Evolutionary conservation across 2,113 vertebrate species (phyloP).

Genomic region (Ameiurus melas): DNA sequence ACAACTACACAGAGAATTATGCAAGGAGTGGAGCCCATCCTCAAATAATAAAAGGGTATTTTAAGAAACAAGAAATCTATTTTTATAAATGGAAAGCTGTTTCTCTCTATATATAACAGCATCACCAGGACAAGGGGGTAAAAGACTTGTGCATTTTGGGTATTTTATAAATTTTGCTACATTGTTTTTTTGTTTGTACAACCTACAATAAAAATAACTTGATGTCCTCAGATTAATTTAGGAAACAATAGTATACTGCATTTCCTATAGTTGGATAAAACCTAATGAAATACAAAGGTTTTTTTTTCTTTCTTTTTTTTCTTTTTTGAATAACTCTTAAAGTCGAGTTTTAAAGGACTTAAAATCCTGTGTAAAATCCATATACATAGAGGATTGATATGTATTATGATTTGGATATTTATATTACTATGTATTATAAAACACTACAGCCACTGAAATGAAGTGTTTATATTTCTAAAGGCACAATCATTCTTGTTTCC

Average conservation of each 20-base stretch:
- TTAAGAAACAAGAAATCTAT: slow-evolving; percentile 77
- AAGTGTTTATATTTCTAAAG: slow-evolving; percentile 80
- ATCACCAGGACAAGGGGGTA: slow-evolving; percentile 44
- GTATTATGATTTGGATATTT: slow-evolving; percentile 83
- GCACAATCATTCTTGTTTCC: slow-evolving; percentile 78
- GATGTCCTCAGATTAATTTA: slow-evolving; percentile 64
- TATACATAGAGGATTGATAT: slow-evolving; percentile 81
- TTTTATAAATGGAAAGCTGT: slow-evolving; percentile 71
- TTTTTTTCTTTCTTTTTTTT: slow-evolving; percentile 44
- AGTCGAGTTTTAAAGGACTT: slow-evolving; percentile 76
- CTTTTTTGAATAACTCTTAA: slow-evolving; percentile 70
- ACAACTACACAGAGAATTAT: slow-evolving; percentile 68
- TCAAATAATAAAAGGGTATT: slow-evolving; percentile 75
- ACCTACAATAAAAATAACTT: slow-evolving; percentile 56
- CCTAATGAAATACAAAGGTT: slow-evolving; percentile 56
- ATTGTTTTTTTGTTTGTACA: slow-evolving; percentile 66
- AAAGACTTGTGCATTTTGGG: slow-evolving; percentile 62
- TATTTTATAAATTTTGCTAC: slow-evolving; percentile 74
- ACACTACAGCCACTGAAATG: slow-evolving; percentile 77
- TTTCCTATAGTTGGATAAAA: slow-evolving; percentile 66
- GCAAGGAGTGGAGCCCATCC: slow-evolving; percentile 61
- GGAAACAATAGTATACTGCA: slow-evolving; percentile 67
- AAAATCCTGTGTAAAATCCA: slow-evolving; percentile 78
- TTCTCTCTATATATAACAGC: slow-evolving; percentile 47
- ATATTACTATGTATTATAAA: slow-evolving; percentile 76